Evolutionary conservation across 2,797 vertebrate genomes (phyloP), one percentile per base, ranked within the genome.

Genomic region (Chrysolophus pictus): DNA sequence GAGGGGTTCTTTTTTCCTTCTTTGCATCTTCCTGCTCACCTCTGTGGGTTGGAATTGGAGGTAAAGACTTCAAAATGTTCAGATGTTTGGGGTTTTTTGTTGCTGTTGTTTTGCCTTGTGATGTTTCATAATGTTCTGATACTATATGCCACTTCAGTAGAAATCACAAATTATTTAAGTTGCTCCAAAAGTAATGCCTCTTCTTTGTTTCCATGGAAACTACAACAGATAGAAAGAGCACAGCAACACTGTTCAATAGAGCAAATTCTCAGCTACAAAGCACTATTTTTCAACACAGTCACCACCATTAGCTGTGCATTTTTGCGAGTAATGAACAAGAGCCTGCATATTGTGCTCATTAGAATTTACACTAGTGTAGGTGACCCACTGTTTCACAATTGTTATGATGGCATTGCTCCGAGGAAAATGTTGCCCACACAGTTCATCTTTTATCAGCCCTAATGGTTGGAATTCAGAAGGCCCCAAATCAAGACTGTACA

Each of bases 1-100:
- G 21, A 47, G 33, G 5, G 0, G 0, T 37, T n/a, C n/a, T 15
- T 78, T 84, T 71, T 28, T 75, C 23, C 29, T 13, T 39, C 68
- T 49, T 91, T 60, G 7, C 10, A 7, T 58, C 31, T 82, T 83
- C 10, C 12, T 65, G 33, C 17, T 81, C 3, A 6, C 24, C 84
- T 78, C 26, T 2, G 0, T 62, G 24, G 4, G 6, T 85, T 85
- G 35, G 22, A 31, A 44, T 58, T 85, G 62, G 23, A 44, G 8
- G 31, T 87, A 16, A 53, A 73, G 23, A 24, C 22, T 76, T 87
- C 2, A 26, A 24, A 14, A 60, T 3, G 1, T 70, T 44, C 31
- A 2, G 10, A 15, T 17, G 28, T 46, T 46, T 46, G 28, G 3
- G 16, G 44, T 39, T 29, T 49, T 5, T 33, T 47, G 7, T 16